Percentiles rank a stretch among this genome's conserved stretches.
Evolutionary conservation across 2,888 invertebrate genomes (phyloP).

Genomic region (Muschampia plurimacula): DNA sequence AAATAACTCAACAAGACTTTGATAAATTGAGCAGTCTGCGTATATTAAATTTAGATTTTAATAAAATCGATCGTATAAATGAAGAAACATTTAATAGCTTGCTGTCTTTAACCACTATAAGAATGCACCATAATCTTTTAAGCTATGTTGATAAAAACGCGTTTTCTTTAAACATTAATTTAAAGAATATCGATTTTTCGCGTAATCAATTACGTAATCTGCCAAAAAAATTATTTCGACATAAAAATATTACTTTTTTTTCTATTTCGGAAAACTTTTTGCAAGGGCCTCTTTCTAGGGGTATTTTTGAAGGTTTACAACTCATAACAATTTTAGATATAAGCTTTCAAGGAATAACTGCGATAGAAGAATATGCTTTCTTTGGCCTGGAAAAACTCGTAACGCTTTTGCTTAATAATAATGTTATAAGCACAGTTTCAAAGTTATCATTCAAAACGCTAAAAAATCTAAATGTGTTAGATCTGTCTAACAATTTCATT

Average conservation of each 20-base stretch:
- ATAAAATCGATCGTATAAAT: slow-evolving; percentile 56
- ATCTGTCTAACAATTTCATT: slow-evolving; percentile 66
- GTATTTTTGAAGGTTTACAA: slow-evolving; percentile 63
- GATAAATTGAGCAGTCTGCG: slow-evolving; percentile 48
- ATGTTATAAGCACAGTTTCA: slow-evolving; percentile 55
- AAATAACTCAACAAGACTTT: slow-evolving; percentile 56
- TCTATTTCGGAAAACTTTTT: slow-evolving; percentile 57
- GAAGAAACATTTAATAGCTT: slow-evolving; percentile 52
- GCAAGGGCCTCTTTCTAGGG: slow-evolving; percentile 57
- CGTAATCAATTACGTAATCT: slow-evolving; percentile 59
- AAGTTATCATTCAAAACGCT: slow-evolving; percentile 58
- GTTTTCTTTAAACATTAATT: slow-evolving; percentile 49
- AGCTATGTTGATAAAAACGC: slow-evolving; percentile 50
- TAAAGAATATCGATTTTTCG: slow-evolving; percentile 58
- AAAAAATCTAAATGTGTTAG: slow-evolving; percentile 52
- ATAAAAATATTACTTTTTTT: slow-evolving; percentile 57
- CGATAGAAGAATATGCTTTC: slow-evolving; percentile 65
- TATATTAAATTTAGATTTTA: slow-evolving; percentile 58
- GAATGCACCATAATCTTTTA: slow-evolving; percentile 60
- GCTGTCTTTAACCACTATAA: slow-evolving; percentile 50
- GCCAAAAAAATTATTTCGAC: slow-evolving; percentile 60
- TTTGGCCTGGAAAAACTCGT: slow-evolving; percentile 54
- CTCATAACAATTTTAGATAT: slow-evolving; percentile 56
- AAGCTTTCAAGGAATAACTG: slow-evolving; percentile 57
- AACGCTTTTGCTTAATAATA: slow-evolving; percentile 60